These are phyloP conservation scores for Agrilus mali DNA, from an alignment of 2,888 invertebrate genomes.

Conservation along the genomic window DNA sequence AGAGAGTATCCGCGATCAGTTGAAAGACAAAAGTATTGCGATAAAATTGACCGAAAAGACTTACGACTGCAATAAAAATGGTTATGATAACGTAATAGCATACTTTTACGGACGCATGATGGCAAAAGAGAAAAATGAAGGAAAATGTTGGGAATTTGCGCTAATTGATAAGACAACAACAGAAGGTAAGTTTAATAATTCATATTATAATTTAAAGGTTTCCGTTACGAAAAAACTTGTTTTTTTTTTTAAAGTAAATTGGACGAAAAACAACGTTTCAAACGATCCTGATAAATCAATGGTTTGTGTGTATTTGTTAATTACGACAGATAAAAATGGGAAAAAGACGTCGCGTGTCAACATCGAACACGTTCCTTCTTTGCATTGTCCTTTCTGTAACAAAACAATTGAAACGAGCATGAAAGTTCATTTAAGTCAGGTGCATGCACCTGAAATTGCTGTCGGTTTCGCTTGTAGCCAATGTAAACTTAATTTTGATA, in stretches of 20 bases:
- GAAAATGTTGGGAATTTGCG: not conserved
- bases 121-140: not conserved
- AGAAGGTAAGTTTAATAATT: too few relatives aligned
- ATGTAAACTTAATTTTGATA: not conserved
- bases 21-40: conserved; percentile 16
- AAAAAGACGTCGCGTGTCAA: conserved; percentile 35
- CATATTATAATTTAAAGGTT: too few relatives aligned
- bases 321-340: conserved; percentile 34
- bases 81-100: conserved; percentile 14
- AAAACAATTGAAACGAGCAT: conserved; percentile 15
- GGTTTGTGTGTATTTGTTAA: too few relatives aligned
- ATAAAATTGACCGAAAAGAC: conserved; percentile 18
- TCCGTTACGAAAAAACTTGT: too few relatives aligned
- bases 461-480: not conserved
- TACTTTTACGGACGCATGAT: conserved; percentile 23
- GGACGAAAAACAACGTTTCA: too few relatives aligned
- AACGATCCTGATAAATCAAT: too few relatives aligned
- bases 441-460: conserved; percentile 7
- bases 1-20: conserved; percentile 23
- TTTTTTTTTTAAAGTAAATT: too few relatives aligned
- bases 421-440: conserved; percentile 13
- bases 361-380: conserved; percentile 13
- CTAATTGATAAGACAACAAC: not conserved
- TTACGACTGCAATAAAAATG: conserved; percentile 7
- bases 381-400: conserved; percentile 16